Evolutionary conservation across 2,888 invertebrate species (phyloP), one percentile per base, ranked within the genome.

Genomic region (Calephelis perditalis): DNA sequence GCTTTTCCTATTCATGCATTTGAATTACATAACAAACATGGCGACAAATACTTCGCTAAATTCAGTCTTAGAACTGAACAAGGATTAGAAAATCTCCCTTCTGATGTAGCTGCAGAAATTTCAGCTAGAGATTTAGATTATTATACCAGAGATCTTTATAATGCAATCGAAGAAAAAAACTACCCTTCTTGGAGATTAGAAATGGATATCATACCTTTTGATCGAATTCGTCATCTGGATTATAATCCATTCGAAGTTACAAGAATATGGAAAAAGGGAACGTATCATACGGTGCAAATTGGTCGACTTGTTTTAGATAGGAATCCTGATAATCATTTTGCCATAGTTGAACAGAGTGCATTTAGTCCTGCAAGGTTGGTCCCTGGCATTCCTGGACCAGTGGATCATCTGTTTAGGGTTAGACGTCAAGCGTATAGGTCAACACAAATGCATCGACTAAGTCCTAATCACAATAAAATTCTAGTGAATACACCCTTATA

Each of bases 21-120:
- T 79, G 97, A 97, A 79, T 78, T 98, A 63, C 92, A 97, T 37
- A 98, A 98, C 79, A 92, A 87, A 57, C 81, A 93, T 4, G 93
- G 94, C 0, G 92, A 95, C 59, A 82, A 92, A 35, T 91, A 94
- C 68, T 98, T 94, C 76, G 96, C 95, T 66, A 97, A 96, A 91
- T 98, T 98, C 86, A 97, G 97, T 79, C 95, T 94, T 74, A 96
- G 96, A 92, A 95, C 96, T 2, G 93, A 97, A 78, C 96, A 97
- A 84, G 96, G 96, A 7, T 94, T 98, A 67, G 94, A 94, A 76
- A 95, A 95, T 79, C 76, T 98, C 54, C 84, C 92, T 40, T 88
- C 91, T 0, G 91, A 93, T 1, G 91, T 91, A 74, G 96, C 96
- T 15, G 49, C 9, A 9, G 49, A 35, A 10, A 49, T 49, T 26